A percentile compares a stretch with the other conserved stretches of the same genome.
Conservation (phyloP, 2,888 invertebrate species). For the Himalopsyche kuldschensis region DNA sequence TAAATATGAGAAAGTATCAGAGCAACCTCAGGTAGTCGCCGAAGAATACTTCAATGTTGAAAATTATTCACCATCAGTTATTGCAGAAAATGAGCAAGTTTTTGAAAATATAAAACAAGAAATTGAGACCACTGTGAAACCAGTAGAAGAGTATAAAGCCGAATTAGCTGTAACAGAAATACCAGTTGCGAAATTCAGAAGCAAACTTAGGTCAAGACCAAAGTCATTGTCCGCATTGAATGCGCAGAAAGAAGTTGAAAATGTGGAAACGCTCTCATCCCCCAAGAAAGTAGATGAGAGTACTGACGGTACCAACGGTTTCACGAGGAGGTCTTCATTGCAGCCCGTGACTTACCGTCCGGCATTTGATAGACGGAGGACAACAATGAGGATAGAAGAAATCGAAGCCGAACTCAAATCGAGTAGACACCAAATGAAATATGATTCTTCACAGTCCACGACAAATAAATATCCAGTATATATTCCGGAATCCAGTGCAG, state of each 20-base stretch:
- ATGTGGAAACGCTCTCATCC: constrained; percentile 24
- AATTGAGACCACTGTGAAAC: constrained; percentile 44
- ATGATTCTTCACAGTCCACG: constrained; percentile 42
- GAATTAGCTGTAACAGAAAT: constrained; percentile 47
- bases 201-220: constrained; percentile 41
- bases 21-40: neutral
- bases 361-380: constrained; percentile 53
- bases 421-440: constrained; percentile 52
- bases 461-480: constrained; percentile 54
- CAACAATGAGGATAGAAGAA: constrained; percentile 59
- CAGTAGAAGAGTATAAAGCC: constrained; percentile 44
- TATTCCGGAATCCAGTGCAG: constrained; percentile 47
- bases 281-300: constrained; percentile 26
- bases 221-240: constrained; percentile 43
- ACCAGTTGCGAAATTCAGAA: constrained; percentile 45
- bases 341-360: constrained; percentile 56
- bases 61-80: neutral
- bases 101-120: constrained; percentile 15
- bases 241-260: constrained; percentile 44
- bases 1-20: constrained; percentile 23
- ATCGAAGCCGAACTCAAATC: constrained; percentile 58
- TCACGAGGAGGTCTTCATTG: constrained; percentile 34
- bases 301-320: constrained; percentile 10
- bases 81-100: constrained; percentile 6
- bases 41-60: constrained; percentile 1